Evolutionary conservation across 2,113 vertebrate genomes (phyloP).

Genomic region (Corapipo altera): DNA sequence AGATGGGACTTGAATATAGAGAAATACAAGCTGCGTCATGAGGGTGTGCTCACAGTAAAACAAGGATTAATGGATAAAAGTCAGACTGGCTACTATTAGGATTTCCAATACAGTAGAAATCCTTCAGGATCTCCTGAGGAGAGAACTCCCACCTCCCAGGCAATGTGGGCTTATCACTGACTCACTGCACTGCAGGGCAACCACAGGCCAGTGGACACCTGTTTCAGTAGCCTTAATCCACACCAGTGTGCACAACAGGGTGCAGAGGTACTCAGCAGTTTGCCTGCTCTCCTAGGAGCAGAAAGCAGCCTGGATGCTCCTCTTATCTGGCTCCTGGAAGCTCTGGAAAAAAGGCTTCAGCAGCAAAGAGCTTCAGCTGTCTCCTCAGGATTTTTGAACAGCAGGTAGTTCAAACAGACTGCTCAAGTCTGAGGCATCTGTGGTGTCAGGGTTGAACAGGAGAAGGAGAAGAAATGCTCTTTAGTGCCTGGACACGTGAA

Average conservation of each 20-base stretch:
- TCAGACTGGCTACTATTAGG: background rate
- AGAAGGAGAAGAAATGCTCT: constrained; percentile 42
- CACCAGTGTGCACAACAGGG: background rate
- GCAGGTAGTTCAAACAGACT: constrained; percentile 34
- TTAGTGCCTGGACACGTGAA: constrained; percentile 20
- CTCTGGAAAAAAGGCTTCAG: background rate
- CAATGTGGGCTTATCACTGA: background rate
- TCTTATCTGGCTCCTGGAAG: constrained; percentile 4
- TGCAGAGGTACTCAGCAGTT: background rate
- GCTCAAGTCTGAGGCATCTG: constrained; percentile 30
- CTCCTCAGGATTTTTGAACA: constrained; percentile 39
- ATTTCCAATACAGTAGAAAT: background rate
- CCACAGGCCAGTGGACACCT: background rate
- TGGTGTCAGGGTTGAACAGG: constrained; percentile 1
- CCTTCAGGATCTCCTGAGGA: background rate
- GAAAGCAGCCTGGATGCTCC: background rate
- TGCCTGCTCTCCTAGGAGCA: background rate
- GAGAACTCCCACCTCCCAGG: background rate
- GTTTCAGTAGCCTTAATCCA: background rate
- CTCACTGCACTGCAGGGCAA: background rate
- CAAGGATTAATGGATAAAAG: background rate
- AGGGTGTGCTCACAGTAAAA: background rate
- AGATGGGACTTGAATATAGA: background rate
- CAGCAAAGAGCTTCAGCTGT: constrained; percentile 40
- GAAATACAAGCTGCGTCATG: background rate